These are phyloP conservation scores for Pentalonia nigronervosa DNA, from an alignment of 1,140 invertebrate species.

Conservation along the genomic window DNA sequence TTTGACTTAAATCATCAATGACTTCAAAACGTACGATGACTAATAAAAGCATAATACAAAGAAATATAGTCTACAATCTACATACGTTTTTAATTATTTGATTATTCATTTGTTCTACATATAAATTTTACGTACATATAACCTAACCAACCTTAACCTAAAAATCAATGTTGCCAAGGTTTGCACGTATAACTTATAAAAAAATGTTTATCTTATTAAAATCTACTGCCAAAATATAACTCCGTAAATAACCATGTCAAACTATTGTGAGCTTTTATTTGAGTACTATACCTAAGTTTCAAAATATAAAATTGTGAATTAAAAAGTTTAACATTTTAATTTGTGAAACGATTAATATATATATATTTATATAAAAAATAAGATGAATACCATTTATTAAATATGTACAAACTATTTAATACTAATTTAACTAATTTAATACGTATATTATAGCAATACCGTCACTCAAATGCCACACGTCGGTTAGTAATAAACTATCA, in stretches of 20 bases:
- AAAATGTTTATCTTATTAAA: neutral
- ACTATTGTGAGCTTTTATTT: neutral
- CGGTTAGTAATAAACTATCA: neutral
- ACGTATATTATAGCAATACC: too few species aligned
- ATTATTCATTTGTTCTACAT: neutral
- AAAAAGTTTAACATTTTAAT: neutral
- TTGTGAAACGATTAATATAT: neutral
- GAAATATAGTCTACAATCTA: neutral
- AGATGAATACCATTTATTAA: neutral
- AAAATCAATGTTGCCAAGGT: neutral
- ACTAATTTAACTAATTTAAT: neutral
- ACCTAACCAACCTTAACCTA: constrained; percentile 5
- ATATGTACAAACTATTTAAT: neutral
- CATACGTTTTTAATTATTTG: neutral
- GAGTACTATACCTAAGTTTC: neutral
- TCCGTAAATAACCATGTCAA: neutral
- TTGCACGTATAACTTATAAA: neutral
- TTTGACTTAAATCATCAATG: neutral
- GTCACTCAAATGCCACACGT: neutral
- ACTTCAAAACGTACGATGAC: neutral
- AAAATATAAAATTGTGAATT: neutral
- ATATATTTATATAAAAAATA: neutral
- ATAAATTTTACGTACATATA: neutral
- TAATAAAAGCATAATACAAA: neutral
- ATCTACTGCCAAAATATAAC: neutral